Evolutionary conservation across 2,888 invertebrate genomes (phyloP).

Genomic region (Tachina grossa): DNA sequence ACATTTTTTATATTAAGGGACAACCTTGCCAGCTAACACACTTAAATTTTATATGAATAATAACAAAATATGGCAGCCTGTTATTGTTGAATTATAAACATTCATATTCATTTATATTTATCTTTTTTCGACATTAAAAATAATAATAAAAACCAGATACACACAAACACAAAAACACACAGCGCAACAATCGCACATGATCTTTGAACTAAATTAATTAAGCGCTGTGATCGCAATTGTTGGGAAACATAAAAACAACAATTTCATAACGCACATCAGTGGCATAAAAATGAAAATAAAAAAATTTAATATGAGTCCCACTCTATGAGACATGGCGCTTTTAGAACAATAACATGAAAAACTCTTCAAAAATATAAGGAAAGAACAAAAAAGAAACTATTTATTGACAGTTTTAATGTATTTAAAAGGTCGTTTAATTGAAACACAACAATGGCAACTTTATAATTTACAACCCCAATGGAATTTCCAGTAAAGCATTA

Average conservation of each 20-base stretch:
- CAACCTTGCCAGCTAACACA: constrained; percentile 23
- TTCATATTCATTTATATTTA: constrained; percentile 49
- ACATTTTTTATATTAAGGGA: neutral
- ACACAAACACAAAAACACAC: neutral
- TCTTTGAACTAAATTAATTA: constrained; percentile 83
- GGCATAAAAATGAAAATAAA: constrained; percentile 1
- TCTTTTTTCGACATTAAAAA: constrained; percentile 30
- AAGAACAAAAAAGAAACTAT: neutral
- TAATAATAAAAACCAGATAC: constrained; percentile 33
- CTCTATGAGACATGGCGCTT: constrained; percentile 47
- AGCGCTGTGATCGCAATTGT: constrained; percentile 83
- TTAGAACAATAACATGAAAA: constrained; percentile 42
- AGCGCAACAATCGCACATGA: constrained; percentile 76
- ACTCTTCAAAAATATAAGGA: neutral
- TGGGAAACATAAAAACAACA: constrained; percentile 70
- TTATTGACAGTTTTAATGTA: constrained; percentile 36
- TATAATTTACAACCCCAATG: constrained; percentile 41
- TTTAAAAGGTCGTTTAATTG: constrained; percentile 36
- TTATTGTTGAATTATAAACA: constrained; percentile 38
- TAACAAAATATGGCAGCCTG: constrained; percentile 13
- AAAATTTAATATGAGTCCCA: constrained; percentile 30
- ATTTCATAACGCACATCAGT: constrained; percentile 32
- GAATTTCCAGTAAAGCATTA: constrained; percentile 42
- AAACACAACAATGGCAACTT: constrained; percentile 3
- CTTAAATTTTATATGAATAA: constrained; percentile 2